These are phyloP conservation scores for Goniozus legneri DNA, from an alignment of 1,140 invertebrate species.

Conservation along the genomic window DNA sequence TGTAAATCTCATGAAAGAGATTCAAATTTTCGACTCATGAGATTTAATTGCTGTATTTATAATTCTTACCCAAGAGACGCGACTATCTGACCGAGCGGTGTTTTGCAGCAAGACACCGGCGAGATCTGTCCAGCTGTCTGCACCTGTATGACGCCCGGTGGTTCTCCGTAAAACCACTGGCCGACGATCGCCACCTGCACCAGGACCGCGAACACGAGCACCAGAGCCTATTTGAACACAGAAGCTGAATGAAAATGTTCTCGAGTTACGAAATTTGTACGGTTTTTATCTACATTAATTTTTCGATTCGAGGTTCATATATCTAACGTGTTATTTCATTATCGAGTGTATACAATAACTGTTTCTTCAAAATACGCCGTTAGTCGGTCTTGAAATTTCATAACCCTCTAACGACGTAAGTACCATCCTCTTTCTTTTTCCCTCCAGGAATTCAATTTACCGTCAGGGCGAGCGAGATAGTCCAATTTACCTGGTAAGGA, in stretches of 20 bases:
- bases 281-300: background rate
- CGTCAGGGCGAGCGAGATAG: too few species aligned
- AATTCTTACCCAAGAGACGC: constrained; percentile 46
- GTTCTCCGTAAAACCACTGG: constrained; percentile 74
- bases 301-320: too few species aligned
- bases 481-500: constrained; percentile 71
- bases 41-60: background rate
- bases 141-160: constrained; percentile 64
- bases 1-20: too few species aligned
- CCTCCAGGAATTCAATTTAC: too few species aligned
- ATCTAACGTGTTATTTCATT: too few species aligned
- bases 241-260: too few species aligned
- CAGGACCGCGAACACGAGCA: constrained; percentile 84
- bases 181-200: constrained; percentile 86
- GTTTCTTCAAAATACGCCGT: too few species aligned
- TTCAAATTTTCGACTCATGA: background rate
- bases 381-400: too few species aligned
- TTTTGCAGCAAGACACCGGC: constrained; percentile 37
- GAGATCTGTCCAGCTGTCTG: constrained; percentile 31
- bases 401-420: too few species aligned
- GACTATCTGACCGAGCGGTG: constrained; percentile 45
- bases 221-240: constrained; percentile 72
- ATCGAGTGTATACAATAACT: too few species aligned
- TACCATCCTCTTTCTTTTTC: too few species aligned
- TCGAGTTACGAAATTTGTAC: too few species aligned